Conservation (phyloP, 1,140 invertebrate species). For the Drosophila serrata region DNA sequence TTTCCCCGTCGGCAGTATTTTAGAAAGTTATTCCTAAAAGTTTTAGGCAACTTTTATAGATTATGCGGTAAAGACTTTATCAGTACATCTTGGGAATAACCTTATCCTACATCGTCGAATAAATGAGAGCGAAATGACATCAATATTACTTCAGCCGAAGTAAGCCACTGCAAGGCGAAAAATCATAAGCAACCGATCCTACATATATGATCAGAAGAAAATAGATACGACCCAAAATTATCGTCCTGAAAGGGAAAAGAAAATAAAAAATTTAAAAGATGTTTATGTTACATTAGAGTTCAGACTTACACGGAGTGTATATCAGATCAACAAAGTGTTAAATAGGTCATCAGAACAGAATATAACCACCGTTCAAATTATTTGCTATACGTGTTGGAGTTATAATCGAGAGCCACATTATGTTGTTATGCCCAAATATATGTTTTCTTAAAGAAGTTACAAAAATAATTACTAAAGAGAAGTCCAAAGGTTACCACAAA, state of each 20-base stretch:
- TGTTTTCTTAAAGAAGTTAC: background rate
- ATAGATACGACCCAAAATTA: background rate
- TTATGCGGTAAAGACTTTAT: background rate
- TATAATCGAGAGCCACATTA: no score
- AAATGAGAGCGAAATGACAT: background rate
- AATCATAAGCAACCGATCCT: background rate
- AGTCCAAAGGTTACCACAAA: background rate
- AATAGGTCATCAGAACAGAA: no score
- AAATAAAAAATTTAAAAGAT: no score
- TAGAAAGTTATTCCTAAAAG: conserved; percentile 26
- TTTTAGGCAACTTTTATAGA: background rate
- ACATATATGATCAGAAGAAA: background rate
- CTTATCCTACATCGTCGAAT: background rate
- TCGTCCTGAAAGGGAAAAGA: no score
- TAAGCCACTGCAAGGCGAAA: background rate
- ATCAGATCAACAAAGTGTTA: no score
- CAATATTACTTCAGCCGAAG: conserved; percentile 3
- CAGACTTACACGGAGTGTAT: background rate
- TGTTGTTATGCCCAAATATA: background rate
- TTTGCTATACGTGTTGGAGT: no score
- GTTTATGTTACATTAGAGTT: background rate
- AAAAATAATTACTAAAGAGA: background rate
- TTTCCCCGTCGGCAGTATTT: no score
- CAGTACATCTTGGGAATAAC: background rate
- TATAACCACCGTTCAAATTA: background rate